Conservation (phyloP, 1,140 invertebrate genomes). For the Neoseiulus cucumeris region DNA sequence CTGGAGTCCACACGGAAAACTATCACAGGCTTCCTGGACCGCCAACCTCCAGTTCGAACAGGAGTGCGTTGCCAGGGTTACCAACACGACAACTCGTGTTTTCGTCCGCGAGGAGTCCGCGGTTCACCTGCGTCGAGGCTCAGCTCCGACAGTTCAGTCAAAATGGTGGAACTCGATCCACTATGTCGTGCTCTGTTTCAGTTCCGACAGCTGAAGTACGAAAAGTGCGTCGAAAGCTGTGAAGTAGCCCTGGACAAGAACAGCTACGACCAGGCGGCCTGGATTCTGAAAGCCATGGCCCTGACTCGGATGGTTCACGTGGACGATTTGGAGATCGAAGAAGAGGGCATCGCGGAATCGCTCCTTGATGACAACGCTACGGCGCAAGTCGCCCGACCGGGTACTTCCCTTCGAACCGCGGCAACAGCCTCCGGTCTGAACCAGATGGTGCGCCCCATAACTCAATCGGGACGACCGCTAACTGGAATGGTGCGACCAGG, state of each 20-base stretch:
- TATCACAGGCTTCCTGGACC: neutral
- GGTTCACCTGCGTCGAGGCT: no score
- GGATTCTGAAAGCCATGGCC: constrained; percentile 75
- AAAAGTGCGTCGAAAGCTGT: constrained; percentile 55
- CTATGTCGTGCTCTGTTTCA: constrained; percentile 52
- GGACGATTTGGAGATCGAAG: constrained; percentile 77
- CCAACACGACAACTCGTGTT: neutral
- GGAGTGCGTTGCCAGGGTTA: neutral
- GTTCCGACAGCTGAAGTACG: constrained; percentile 51
- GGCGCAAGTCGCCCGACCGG: constrained; percentile 58
- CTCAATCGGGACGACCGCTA: constrained; percentile 47
- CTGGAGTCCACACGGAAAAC: no score
- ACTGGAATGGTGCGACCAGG: constrained; percentile 43
- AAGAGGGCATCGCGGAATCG: constrained; percentile 59
- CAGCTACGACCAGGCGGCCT: constrained; percentile 69
- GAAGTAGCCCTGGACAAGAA: constrained; percentile 55
- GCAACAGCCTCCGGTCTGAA: constrained; percentile 28
- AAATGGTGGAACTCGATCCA: constrained; percentile 39
- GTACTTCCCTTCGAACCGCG: constrained; percentile 59
- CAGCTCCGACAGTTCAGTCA: no score
- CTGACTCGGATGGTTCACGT: constrained; percentile 50
- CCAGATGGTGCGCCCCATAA: constrained; percentile 42
- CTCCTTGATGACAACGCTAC: constrained; percentile 64
- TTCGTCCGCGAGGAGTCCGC: no score
- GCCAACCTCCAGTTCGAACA: neutral